Base-by-base conservation (phyloP, 2,113 vertebrate genomes). In the Delphinapterus leucas region DNA sequence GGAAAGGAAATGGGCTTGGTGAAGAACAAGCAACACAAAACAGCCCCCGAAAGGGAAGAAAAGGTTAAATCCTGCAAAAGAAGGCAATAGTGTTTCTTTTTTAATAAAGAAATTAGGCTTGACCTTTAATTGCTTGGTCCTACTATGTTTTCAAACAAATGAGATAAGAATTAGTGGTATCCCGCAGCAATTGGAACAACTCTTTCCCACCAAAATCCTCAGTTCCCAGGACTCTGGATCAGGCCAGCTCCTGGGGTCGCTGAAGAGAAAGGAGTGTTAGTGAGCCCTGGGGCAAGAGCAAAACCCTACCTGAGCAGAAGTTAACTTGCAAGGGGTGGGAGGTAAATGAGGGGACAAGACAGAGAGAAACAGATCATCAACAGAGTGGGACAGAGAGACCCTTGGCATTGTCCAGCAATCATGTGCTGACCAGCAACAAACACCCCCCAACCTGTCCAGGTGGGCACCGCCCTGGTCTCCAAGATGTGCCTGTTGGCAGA, bases 31-130 rank as follows among this genome's bases (percentile, higher is more conserved):
- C 96, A 97, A 97, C 95, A 96, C 80, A 98, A 97, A 93, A 36
- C n/a, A 88, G 91, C 86, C 79, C 87, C 8, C 26, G 61, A 67
- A 60, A 82, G 86, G 93, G 58, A 98, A 84, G 44, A 81, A 86
- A 86, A 90, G 68, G 95, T 97, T 96, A 98, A 97, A 80, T 92
- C 97, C 96, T 98, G 97, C 91, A 96, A 98, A 98, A 96, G 93
- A 98, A 98, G 93, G 93, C 91, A 83, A 93, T 38, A 18, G 58
- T 63, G n/a, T 90, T 61, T 88, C 8, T 81, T 85, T 88, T 65
- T 41, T 68, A 96, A 97, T 85, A 41, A 91, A 92, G 90, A 36
- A 82, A 96, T 94, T 84, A 97, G 88, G 63, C 73, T 91, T 84
- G 92, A 86, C 71, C 68, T 95, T 82, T 65, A 83, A 83, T 33